Base-by-base conservation (phyloP, 64 coral and sea anemone species). In the Orbicella faveolata region DNA sequence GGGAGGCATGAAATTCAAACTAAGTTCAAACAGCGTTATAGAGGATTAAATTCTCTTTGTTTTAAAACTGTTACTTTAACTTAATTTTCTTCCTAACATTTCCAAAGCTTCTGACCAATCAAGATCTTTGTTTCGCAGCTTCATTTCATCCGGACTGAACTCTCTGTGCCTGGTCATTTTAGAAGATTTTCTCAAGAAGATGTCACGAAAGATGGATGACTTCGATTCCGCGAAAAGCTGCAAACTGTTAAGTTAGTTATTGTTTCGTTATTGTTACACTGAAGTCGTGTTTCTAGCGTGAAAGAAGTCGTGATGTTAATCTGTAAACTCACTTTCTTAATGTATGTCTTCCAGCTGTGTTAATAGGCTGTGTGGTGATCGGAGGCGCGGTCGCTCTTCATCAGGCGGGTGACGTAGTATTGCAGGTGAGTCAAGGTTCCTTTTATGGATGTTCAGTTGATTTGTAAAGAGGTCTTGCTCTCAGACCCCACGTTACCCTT, bases 151-250 rank as follows among this genome's bases (percentile, higher is more conserved):
- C 6, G 92, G 92, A 23, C 77, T 94, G 18, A 94, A 85, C 34
- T 89, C 92, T 41, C 63, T 90, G 0, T 90, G 87, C 37, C 51
- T 94, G 63, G 92, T 94, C 21, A 63, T 94, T 17, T 53, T 89
- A 57, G 92, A 93, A 64, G 92, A 93, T 53, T 89, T 93, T 57
- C 51, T 93, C 14, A 93, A 89, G 87, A 93, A 89, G 65, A 63
- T 53, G 6, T 62, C 80, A 16, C 21, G 26, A 9, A 85, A 79
- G 78, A 76, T 94, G 14, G 44, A 75, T 0, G 92, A 94, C 67
- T 89, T 90, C 57, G 80, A 94, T 14, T 88, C 81, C 25, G 81
- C 66, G 13, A 94, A 90, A 89, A 75, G 68, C 36, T 94, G 88
- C 80, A 94, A 90, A 87, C 59, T 76, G 13, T 23, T 90, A 12